Percentiles rank a stretch among this genome's conserved stretches.
Evolutionary conservation across 2,888 invertebrate species (phyloP).

Genomic region (Oconnorella tubifera): DNA sequence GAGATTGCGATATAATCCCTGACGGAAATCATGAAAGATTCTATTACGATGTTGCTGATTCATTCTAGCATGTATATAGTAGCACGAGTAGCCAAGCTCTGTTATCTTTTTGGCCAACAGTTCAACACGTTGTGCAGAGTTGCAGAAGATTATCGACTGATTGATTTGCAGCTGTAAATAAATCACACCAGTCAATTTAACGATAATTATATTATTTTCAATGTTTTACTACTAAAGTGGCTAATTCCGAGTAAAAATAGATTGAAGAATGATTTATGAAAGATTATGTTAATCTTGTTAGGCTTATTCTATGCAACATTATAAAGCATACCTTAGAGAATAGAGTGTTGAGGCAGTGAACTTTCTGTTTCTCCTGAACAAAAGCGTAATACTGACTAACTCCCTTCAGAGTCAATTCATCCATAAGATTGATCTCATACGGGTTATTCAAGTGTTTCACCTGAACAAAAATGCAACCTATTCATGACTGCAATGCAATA

Average conservation of each 20-base stretch:
- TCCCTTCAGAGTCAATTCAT: constrained; percentile 96
- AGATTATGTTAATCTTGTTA: no score
- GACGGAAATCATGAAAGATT: constrained; percentile 98
- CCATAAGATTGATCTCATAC: constrained; percentile 99
- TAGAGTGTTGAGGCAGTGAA: constrained; percentile 97
- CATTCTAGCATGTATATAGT: constrained; percentile 99
- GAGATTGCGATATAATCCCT: constrained; percentile 94
- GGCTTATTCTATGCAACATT: no score
- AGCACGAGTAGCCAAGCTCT: constrained; percentile 98
- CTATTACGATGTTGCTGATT: constrained; percentile 92
- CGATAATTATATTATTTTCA: no score
- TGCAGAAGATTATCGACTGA: constrained; percentile 99
- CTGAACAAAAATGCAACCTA: constrained; percentile 44
- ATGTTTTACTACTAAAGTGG: no score
- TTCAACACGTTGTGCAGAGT: constrained; percentile 98
- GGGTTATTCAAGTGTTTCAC: constrained; percentile 88
- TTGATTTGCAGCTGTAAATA: constrained; percentile 93
- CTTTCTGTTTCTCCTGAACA: constrained; percentile 99
- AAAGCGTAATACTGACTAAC: constrained; percentile 99
- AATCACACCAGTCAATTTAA: no score
- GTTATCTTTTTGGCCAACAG: constrained; percentile 99
- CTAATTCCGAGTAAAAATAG: no score
- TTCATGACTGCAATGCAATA: no score
- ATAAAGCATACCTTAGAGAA: constrained; percentile 91
- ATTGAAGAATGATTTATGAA: no score